Base-by-base conservation (phyloP, 2,888 invertebrate species). In the Esperia sulphurella region DNA sequence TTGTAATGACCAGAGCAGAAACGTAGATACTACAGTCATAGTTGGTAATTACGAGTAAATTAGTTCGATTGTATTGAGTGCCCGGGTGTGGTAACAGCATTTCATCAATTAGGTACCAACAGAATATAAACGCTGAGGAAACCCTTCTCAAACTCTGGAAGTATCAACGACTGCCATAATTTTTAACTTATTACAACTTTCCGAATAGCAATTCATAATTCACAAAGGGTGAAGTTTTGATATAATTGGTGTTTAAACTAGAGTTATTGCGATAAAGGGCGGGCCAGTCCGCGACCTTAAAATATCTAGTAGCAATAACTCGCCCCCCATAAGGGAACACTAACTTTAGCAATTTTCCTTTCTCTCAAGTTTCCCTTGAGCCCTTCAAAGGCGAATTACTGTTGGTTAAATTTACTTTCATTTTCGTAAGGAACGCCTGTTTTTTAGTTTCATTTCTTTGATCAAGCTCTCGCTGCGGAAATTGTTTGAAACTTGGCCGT, bases 371-470 rank as follows among this genome's bases (percentile, higher is more conserved):
- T 75, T 76, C 83, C 68, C 81, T 63, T 56, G 75, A 71, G 75
- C 79, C 80, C 75, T 76, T 85, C 85, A 86, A 88, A 87, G 83
- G 82, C 70, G 82, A 85, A 87, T 87, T 85, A 85, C 81, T 76
- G 79, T 78, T 83, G 84, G 83, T 84, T 83, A 84, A 88, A 87
- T 87, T 86, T 82, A 79, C 83, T 83, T 82, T 79, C 79, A 77
- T 81, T 86, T 80, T 79, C 79, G 69, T 74, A 66, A 65, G 65
- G 67, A 66, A 76, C 69, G 75, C 76, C 76, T 78, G 83, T 79
- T 86, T 87, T 87, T 86, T 84, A 86, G 83, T 84, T 86, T 79
- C 72, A 81, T 84, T 87, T 86, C 85, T 88, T 87, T 88, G 88
- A 88, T 87, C 84, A 86, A 77, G 74, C 75, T 63, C 65, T 80